phyloP scores from a whole-genome alignment of 1,140 invertebrate genomes.

The Macrobrachium nipponense region DNA sequence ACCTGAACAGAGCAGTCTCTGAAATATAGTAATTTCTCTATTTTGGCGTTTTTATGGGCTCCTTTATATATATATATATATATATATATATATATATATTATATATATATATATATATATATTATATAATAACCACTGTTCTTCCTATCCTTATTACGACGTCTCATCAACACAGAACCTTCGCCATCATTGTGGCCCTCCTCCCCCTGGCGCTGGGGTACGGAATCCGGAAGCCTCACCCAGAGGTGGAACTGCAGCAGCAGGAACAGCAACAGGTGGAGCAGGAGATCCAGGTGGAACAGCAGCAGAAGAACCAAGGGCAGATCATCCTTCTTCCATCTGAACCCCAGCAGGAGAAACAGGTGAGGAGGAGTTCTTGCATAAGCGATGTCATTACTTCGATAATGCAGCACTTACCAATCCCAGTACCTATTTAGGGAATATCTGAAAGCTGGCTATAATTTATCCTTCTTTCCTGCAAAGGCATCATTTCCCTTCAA shows the following conservation, averaged over 20 bases:
- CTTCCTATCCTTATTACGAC: not conserved
- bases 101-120: not conserved
- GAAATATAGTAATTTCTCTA: too few relatives aligned
- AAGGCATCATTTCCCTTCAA: too few relatives aligned
- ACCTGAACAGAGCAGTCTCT: too few relatives aligned
- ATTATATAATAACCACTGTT: not conserved
- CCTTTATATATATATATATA: slow-evolving; percentile 3
- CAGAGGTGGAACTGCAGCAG: not conserved
- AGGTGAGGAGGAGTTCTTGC: not conserved
- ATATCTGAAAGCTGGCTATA: too few relatives aligned
- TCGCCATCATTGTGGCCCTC: not conserved
- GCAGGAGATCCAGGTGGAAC: too few relatives aligned
- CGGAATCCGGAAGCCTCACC: not conserved
- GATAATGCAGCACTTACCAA: too few relatives aligned
- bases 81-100: not conserved
- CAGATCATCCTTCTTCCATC: not conserved
- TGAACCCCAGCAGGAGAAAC: not conserved
- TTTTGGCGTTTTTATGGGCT: too few relatives aligned
- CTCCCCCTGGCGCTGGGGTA: not conserved
- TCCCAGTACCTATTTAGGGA: too few relatives aligned
- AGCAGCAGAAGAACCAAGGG: not conserved
- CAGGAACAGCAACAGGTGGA: not conserved
- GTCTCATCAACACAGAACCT: not conserved
- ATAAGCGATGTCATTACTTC: too few relatives aligned
- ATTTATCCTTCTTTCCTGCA: too few relatives aligned